A percentile compares a stretch with the other conserved stretches of the same genome.
Evolutionary conservation across 1,140 invertebrate genomes (phyloP).

Genomic region (Dendrolimus punctatus): DNA sequence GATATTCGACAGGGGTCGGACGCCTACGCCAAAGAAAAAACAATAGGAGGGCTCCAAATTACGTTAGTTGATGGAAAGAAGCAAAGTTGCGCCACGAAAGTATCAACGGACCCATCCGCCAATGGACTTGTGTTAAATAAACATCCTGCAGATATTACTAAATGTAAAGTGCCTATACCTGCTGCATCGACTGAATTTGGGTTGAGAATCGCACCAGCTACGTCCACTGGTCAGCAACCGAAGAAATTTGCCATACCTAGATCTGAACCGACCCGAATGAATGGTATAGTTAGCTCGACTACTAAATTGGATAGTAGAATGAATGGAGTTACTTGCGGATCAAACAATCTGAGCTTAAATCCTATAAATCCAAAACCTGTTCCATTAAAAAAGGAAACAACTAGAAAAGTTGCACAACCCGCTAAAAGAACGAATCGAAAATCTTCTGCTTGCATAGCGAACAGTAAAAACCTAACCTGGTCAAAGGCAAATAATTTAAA

Average conservation of each 20-base stretch:
- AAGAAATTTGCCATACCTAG: conserved; percentile 35
- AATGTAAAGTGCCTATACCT: conserved; percentile 45
- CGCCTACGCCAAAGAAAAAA: conserved; percentile 33
- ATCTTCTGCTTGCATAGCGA: conserved; percentile 63
- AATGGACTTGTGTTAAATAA: conserved; percentile 30
- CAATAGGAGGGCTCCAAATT: conserved; percentile 27
- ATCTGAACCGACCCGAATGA: conserved; percentile 35
- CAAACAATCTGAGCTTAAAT: conserved; percentile 54
- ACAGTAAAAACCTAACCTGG: conserved; percentile 66
- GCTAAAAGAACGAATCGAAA: conserved; percentile 57
- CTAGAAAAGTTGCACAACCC: conserved; percentile 34
- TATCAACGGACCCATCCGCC: conserved; percentile 50
- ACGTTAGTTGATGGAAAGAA: conserved; percentile 44
- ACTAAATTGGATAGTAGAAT: conserved; percentile 60
- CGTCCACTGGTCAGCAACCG: conserved; percentile 28
- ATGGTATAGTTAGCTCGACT: conserved; percentile 54
- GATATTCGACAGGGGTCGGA: conserved; percentile 40
- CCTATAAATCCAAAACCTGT: conserved; percentile 29
- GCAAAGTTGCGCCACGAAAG: conserved; percentile 27
- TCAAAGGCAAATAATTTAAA: conserved; percentile 65
- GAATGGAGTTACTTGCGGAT: conserved; percentile 59
- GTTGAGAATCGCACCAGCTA: conserved; percentile 38
- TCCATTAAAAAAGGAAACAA: conserved; percentile 38
- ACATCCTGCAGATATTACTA: conserved; percentile 20
- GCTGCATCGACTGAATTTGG: conserved; percentile 28